Conservation (phyloP, 2,113 vertebrate genomes). For the Lates calcarifer region DNA sequence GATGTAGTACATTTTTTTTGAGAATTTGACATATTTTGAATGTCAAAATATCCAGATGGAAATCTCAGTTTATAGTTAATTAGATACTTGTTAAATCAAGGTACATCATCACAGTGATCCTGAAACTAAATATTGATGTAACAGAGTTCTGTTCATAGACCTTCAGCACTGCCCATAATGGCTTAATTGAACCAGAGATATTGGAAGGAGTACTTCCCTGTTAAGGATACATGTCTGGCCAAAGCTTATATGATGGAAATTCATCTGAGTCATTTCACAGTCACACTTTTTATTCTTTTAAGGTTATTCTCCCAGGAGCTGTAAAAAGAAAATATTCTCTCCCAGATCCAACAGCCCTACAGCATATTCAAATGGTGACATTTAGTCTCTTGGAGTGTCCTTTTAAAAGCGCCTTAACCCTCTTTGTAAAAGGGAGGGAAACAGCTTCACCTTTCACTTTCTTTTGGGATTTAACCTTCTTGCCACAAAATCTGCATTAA, state of each 20-base stretch:
- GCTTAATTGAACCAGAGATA: too few species aligned
- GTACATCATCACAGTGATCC: neutral
- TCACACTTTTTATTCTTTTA: neutral
- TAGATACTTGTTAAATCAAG: neutral
- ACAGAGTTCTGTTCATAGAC: neutral
- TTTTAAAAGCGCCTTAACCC: constrained; percentile 3
- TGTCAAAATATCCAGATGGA: constrained; percentile 5
- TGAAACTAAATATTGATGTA: neutral
- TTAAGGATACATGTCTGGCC: too few species aligned
- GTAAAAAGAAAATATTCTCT: constrained; percentile 11
- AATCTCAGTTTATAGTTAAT: neutral
- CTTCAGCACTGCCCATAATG: neutral
- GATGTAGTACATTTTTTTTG: too few species aligned
- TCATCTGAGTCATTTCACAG: neutral
- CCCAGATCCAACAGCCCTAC: neutral
- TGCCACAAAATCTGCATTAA: constrained; percentile 1
- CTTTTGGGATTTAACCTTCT: neutral
- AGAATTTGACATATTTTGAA: too few species aligned
- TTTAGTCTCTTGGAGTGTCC: constrained; percentile 35
- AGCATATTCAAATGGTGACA: constrained; percentile 41
- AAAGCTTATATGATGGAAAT: neutral
- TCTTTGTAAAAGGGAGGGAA: constrained; percentile 12
- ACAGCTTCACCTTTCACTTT: neutral
- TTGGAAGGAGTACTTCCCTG: too few species aligned
- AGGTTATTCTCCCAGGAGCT: neutral